Evolutionary conservation across 2,888 invertebrate genomes (phyloP), one percentile per base, ranked within the genome.

Genomic region (Lymantria dispar): DNA sequence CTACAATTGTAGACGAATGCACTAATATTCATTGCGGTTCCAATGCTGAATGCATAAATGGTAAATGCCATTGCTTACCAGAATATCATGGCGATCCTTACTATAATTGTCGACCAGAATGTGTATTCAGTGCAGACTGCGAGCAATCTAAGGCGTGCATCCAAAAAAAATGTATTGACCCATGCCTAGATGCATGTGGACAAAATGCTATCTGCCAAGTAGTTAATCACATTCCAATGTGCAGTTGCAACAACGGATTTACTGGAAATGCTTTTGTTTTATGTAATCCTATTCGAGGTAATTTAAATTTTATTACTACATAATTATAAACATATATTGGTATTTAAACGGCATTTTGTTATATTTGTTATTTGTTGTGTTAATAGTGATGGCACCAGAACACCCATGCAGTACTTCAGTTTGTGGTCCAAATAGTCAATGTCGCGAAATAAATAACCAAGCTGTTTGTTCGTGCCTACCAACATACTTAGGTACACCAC

Each of bases 11-110:
- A 3, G 93, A 95, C 77, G 94, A 94, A 10, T 96, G 96, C 72
- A 86, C 93, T 60, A 95, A 95, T 53, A 94, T 95, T 38, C 94
- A 94, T 38, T 96, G 95, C 64, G 94, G 94, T 37, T 77, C 94
- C 30, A 94, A 94, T 79, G 93, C 94, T 3, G 92, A 93, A 73
- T 95, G 95, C 68, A 74, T 91, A 41, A 92, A 94, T 70, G 95
- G 94, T 8, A 87, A 93, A 56, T 96, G 96, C 75, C 93, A 93
- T 46, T 96, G 96, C 74, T 83, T 94, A 54, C 87, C 93, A 0
- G 95, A 95, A 72, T 96, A 94, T 77, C 93, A 93, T 56, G 96
- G 96, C 11, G 95, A 96, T 78, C 95, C 96, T 13, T 95, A 94
- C 72, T 88, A 92, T 48, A 94, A 94, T 51, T 96, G 96, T 72